These are phyloP conservation scores for Mustelus asterias DNA, from an alignment of 2,113 vertebrate species.

Conservation along the genomic window DNA sequence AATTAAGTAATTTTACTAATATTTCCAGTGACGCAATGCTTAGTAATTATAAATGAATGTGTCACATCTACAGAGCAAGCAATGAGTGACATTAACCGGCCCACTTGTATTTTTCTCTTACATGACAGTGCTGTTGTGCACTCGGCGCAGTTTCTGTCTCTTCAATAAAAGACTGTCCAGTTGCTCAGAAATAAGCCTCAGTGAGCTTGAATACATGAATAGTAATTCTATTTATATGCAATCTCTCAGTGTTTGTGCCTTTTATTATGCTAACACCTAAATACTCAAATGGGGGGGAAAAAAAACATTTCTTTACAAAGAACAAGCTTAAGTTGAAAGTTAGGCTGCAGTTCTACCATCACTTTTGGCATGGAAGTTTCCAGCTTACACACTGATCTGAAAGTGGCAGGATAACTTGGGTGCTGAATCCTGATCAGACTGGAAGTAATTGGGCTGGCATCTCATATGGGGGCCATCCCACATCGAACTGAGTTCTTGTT, in stretches of 20 bases:
- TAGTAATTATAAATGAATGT: conserved; percentile 20
- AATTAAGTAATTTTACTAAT: background rate
- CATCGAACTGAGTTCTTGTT: background rate
- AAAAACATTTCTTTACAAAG: conserved; percentile 30
- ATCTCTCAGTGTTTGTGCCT: conserved; percentile 27
- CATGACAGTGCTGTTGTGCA: conserved; percentile 25
- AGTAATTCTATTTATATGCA: conserved; percentile 35
- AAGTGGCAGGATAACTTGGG: background rate
- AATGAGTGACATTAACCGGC: conserved; percentile 33
- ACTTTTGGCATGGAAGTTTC: conserved; percentile 4
- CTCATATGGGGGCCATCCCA: background rate
- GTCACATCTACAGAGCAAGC: background rate
- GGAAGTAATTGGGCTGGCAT: background rate
- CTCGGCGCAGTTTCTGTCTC: conserved; percentile 8
- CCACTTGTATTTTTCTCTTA: conserved; percentile 10
- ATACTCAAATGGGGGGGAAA: conserved; percentile 6
- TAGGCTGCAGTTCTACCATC: background rate
- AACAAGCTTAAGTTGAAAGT: conserved; percentile 27
- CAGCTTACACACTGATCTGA: background rate
- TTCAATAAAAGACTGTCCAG: conserved; percentile 35
- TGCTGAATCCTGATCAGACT: background rate
- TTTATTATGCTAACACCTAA: conserved; percentile 32
- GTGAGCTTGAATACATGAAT: conserved; percentile 36
- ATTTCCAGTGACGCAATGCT: background rate
- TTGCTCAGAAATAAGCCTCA: conserved; percentile 31